Base-by-base conservation (phyloP, 2,888 invertebrate species). In the Hartigia nigra region DNA sequence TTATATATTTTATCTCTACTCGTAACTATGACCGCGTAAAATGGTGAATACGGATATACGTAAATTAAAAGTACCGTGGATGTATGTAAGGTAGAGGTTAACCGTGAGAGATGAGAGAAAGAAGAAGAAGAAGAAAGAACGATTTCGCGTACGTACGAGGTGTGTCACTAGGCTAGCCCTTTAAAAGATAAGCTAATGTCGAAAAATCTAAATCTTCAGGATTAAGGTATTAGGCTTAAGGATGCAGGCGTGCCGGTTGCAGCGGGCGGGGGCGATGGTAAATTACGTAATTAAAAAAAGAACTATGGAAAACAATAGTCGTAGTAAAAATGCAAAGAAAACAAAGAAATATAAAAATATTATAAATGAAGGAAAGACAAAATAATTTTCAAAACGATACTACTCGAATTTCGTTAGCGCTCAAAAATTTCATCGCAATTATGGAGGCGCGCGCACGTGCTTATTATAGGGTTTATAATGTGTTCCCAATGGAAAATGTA, bases 1-100 rank as follows among this genome's bases (percentile, higher is more conserved):
- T 86, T 87, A 89, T 90, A 91, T 91, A 91, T 91, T 91, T 91
- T 90, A 90, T 87, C 89, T 89, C 85, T 88, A 89, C 87, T 88
- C 88, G 86, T 88, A 88, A 55, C 23, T 85, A 84, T 87, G 88
- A 84, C 86, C 85, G 86, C 86, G 87, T 85, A 86, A 80, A 85
- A 86, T 84, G 81, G 84, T 84, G 83, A 82, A 82, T 82, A 76
- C 81, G 80, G 85, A 86, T 84, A 85, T 80, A 81, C 84, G 84
- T 86, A 87, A 87, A 83, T 85, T 81, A 85, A 78, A 86, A 84
- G 81, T 85, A 84, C 80, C 83, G 85, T 87, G 87, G 84, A 85
- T 88, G 86, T 86, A 82, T 84, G 86, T 86, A 87, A 86, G 82
- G 84, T 85, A 83, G 83, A 82, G 82, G 83, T 84, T 81, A 85